A percentile compares a stretch with the other conserved stretches of the same genome.
Conservation (phyloP, 1,140 invertebrate species). For the Zaprionus africanus region DNA sequence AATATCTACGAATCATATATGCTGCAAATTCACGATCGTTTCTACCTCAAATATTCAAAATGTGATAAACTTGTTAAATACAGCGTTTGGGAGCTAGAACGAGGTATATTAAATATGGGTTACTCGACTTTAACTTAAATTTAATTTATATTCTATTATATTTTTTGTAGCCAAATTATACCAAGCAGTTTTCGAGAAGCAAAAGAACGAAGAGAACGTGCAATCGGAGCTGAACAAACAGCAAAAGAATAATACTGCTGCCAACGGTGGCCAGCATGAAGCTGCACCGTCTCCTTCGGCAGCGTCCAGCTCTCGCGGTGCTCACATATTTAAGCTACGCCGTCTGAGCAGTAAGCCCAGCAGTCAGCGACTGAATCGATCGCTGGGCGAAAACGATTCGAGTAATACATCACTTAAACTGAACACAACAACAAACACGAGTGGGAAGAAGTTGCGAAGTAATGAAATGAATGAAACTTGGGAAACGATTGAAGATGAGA, state of each 20-base stretch:
- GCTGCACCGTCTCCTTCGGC: constrained; percentile 23
- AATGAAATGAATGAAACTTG: constrained; percentile 36
- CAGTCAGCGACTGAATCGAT: constrained; percentile 35
- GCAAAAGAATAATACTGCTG: constrained; percentile 21
- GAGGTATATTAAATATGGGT: constrained; percentile 82
- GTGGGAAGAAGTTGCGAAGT: constrained; percentile 15
- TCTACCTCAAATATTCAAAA: constrained; percentile 86
- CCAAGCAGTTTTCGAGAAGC: constrained; percentile 45
- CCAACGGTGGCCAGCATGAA: background rate
- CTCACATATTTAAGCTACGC: constrained; percentile 50
- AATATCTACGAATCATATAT: constrained; percentile 96
- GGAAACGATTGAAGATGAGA: constrained; percentile 57
- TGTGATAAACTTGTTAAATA: constrained; percentile 86
- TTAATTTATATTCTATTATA: background rate
- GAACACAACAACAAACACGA: background rate
- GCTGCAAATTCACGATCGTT: constrained; percentile 94
- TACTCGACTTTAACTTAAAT: background rate
- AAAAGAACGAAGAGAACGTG: constrained; percentile 32
- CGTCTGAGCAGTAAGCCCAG: constrained; percentile 42
- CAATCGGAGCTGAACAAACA: constrained; percentile 18
- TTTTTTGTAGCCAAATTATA: constrained; percentile 45
- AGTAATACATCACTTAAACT: constrained; percentile 29
- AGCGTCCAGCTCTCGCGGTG: constrained; percentile 45
- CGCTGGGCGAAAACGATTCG: constrained; percentile 21
- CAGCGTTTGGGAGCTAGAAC: constrained; percentile 86